Conservation (phyloP, 2,797 vertebrate species). For the Botia almorhae region DNA sequence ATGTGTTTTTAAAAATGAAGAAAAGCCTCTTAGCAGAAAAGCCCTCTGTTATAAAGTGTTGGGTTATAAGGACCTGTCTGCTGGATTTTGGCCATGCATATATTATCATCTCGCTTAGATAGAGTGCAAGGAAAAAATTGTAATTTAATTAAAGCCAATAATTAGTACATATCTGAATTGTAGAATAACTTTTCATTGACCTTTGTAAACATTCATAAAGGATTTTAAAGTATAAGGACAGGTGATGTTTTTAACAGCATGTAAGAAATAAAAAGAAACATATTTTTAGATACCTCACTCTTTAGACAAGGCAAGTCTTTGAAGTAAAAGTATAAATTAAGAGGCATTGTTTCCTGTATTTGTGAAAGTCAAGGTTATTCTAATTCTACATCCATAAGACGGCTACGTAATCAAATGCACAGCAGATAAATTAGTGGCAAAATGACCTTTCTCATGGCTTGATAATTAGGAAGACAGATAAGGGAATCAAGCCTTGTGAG, state of each 20-base stretch:
- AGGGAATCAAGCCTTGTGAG: slow-evolving; percentile 44
- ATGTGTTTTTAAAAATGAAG: not conserved
- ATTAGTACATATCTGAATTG: slow-evolving; percentile 5
- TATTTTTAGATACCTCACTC: slow-evolving; percentile 4
- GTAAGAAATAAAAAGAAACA: slow-evolving; percentile 22
- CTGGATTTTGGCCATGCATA: slow-evolving; percentile 38
- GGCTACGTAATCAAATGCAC: slow-evolving; percentile 57
- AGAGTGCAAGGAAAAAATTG: slow-evolving; percentile 9
- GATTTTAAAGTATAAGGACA: too few species aligned
- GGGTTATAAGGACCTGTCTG: slow-evolving; percentile 29
- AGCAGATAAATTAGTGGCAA: slow-evolving; percentile 58
- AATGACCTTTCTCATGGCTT: slow-evolving; percentile 58
- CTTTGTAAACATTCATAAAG: not conserved
- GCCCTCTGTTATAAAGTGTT: not conserved
- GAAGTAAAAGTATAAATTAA: slow-evolving; percentile 42
- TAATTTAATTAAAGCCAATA: slow-evolving; percentile 15
- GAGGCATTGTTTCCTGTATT: slow-evolving; percentile 30
- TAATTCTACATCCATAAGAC: slow-evolving; percentile 43
- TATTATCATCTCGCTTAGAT: slow-evolving; percentile 45
- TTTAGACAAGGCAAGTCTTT: slow-evolving; percentile 2
- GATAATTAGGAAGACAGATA: slow-evolving; percentile 61
- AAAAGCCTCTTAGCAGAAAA: too few species aligned
- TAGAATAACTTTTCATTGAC: too few species aligned
- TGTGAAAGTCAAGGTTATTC: slow-evolving; percentile 54
- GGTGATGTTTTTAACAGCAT: not conserved